Evolutionary conservation across 2,888 invertebrate species (phyloP).

Genomic region (Xanthostigma xanthostigma): DNA sequence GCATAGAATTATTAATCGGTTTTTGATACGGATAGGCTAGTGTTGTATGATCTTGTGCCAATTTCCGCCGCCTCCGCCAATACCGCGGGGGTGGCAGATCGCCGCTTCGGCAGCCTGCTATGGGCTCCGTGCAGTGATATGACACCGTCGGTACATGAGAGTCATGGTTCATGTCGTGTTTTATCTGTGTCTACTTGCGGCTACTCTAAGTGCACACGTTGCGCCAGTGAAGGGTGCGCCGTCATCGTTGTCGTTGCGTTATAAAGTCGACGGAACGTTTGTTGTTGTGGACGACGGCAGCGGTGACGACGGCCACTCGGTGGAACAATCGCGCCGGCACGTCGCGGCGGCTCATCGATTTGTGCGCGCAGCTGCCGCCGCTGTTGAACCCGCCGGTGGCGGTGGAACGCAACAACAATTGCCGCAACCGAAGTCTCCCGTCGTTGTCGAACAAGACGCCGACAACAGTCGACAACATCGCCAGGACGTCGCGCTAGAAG

Average conservation of each 20-base stretch:
- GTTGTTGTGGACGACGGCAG: neutral
- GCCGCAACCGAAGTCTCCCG: neutral
- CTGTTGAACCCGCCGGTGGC: constrained; percentile 18
- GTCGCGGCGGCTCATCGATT: constrained; percentile 34
- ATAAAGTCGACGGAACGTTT: neutral
- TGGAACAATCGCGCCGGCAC: constrained; percentile 17
- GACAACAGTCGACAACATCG: neutral
- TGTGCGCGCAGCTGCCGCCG: constrained; percentile 35
- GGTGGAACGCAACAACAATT: neutral
- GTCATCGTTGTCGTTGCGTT: neutral
- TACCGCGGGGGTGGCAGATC: constrained; percentile 1
- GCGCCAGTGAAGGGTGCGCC: constrained; percentile 16
- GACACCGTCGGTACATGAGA: constrained; percentile 16
- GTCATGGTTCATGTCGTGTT: constrained; percentile 31
- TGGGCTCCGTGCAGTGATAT: constrained; percentile 9
- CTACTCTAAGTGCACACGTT: constrained; percentile 25
- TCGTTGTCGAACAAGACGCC: neutral
- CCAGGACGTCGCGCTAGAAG: constrained; percentile 18
- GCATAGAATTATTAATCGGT: no score
- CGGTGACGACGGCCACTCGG: neutral
- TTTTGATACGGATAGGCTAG: no score
- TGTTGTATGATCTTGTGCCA: no score
- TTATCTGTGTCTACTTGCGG: constrained; percentile 30
- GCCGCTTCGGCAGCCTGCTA: constrained; percentile 7
- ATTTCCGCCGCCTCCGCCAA: no score